Evolutionary conservation across 2,888 invertebrate species (phyloP).

Genomic region (Tillus elongatus): DNA sequence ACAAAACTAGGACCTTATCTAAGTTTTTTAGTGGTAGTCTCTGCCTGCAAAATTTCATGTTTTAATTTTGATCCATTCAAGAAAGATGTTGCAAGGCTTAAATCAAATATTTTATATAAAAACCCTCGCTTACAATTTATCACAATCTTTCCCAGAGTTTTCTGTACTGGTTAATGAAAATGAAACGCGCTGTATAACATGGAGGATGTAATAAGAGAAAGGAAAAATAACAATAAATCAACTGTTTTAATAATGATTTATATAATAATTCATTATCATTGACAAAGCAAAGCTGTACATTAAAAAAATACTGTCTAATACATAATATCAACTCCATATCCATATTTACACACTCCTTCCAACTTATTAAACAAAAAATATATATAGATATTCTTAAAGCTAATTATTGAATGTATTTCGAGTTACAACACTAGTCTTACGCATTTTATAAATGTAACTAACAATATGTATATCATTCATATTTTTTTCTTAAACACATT

Average conservation of each 20-base stretch:
- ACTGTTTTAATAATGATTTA: neutral
- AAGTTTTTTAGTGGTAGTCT: too few relatives aligned
- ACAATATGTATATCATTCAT: neutral
- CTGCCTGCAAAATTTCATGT: too few relatives aligned
- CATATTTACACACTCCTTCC: conserved; percentile 30
- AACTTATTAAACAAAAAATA: conserved; percentile 26
- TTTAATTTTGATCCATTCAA: too few relatives aligned
- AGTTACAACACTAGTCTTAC: conserved; percentile 8
- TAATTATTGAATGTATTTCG: conserved; percentile 35
- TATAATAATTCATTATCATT: conserved; percentile 24
- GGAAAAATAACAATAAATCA: neutral
- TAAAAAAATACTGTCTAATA: conserved; percentile 42
- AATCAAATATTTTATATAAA: too few relatives aligned
- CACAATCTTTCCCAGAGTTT: too few relatives aligned
- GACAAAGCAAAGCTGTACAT: conserved; percentile 43
- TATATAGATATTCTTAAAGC: conserved; percentile 25
- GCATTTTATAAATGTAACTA: neutral
- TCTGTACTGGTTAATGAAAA: too few relatives aligned
- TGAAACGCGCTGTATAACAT: too few relatives aligned
- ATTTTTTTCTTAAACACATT: too few relatives aligned
- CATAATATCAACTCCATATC: conserved; percentile 35
- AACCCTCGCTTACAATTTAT: too few relatives aligned
- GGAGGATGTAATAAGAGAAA: neutral
- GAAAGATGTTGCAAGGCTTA: too few relatives aligned
- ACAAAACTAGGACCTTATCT: too few relatives aligned